Evolutionary conservation across 2,113 vertebrate genomes (phyloP).

Genomic region (Bubo bubo): DNA sequence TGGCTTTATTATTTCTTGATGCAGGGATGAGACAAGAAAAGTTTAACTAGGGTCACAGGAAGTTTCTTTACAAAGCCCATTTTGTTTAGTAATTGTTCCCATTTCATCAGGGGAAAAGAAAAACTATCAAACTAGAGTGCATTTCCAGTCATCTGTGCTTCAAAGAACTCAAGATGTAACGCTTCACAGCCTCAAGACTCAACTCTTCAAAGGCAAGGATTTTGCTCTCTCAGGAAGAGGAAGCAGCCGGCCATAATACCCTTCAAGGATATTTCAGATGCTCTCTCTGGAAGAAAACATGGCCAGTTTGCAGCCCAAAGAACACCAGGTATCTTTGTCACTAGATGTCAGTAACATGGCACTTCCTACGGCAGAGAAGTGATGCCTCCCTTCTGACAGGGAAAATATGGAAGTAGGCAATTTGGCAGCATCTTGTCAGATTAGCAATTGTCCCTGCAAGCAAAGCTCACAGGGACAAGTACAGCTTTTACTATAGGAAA

Average conservation of each 20-base stretch:
- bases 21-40: neutral
- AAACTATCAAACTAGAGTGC: neutral
- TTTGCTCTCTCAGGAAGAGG: neutral
- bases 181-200: neutral
- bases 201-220: neutral
- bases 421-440: neutral
- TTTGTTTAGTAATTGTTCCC: neutral
- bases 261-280: neutral
- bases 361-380: neutral
- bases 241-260: neutral
- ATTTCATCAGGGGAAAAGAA: neutral
- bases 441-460: conserved; percentile 11
- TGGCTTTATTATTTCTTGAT: neutral
- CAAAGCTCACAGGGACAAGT: neutral
- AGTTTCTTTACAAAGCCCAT: neutral
- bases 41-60: neutral
- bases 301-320: neutral
- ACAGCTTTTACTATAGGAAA: neutral
- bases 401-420: conserved; percentile 33
- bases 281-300: neutral
- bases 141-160: neutral
- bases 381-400: conserved; percentile 5
- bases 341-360: conserved; percentile 52
- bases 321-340: neutral
- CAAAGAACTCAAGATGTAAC: neutral